These are phyloP conservation scores for Anabas testudineus DNA, from an alignment of 2,797 vertebrate genomes.

Conservation along the genomic window DNA sequence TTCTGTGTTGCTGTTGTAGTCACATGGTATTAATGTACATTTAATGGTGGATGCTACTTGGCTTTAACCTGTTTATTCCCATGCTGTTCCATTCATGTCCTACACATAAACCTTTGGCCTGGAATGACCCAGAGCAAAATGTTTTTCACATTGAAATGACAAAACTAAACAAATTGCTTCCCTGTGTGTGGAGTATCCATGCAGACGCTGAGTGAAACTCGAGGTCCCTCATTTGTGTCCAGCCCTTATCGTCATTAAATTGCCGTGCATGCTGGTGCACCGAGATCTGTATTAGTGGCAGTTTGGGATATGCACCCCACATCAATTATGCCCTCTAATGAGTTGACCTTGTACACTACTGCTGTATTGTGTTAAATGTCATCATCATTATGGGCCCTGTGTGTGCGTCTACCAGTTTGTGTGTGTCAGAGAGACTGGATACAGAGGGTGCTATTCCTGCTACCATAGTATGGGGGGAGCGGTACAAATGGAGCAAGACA, in stretches of 20 bases:
- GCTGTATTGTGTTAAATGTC: conserved; percentile 73
- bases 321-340: conserved; percentile 75
- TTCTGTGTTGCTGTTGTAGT: neutral
- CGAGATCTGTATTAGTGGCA: conserved; percentile 51
- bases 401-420: conserved; percentile 22
- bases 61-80: neutral
- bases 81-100: neutral
- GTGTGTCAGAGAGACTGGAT: conserved; percentile 15
- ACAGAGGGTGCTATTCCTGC: conserved; percentile 17
- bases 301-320: conserved; percentile 50
- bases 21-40: conserved; percentile 7
- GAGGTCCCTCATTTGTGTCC: conserved; percentile 40
- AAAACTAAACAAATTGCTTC: conserved; percentile 42
- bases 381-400: conserved; percentile 63
- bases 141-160: conserved; percentile 47
- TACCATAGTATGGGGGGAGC: conserved; percentile 7
- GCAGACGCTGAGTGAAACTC: conserved; percentile 22
- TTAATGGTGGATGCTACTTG: neutral
- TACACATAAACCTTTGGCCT: conserved; percentile 10
- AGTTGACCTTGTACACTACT: conserved; percentile 70
- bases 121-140: conserved; percentile 15
- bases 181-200: conserved; percentile 16
- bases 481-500: conserved; percentile 7
- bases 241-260: conserved; percentile 46
- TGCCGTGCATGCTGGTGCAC: conserved; percentile 31